Evolutionary conservation across 2,797 vertebrate genomes (phyloP), one percentile per base, ranked within the genome.

Genomic region (Oreonectes daqikongensis): DNA sequence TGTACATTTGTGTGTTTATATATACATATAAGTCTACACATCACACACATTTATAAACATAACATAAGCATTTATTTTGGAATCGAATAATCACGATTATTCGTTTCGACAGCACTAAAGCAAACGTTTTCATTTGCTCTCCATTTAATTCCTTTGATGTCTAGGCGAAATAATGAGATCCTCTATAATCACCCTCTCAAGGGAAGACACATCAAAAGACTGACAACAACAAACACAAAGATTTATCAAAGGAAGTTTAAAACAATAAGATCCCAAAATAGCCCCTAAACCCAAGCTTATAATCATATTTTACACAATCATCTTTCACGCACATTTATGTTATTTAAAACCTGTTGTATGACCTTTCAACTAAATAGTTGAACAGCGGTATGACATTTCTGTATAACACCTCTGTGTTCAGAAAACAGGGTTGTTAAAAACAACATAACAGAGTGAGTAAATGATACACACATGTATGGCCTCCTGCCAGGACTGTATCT

Each of bases 121-220:
- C n/a, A n/a, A n/a, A n/a, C n/a, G n/a, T n/a, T n/a, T n/a, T n/a
- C n/a, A n/a, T n/a, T n/a, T n/a, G n/a, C n/a, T n/a, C n/a, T n/a
- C n/a, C n/a, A n/a, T n/a, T n/a, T n/a, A n/a, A n/a, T n/a, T n/a
- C n/a, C n/a, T n/a, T n/a, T n/a, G n/a, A n/a, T n/a, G n/a, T n/a
- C n/a, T n/a, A n/a, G n/a, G n/a, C n/a, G n/a, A n/a, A n/a, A n/a
- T n/a, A n/a, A n/a, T n/a, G n/a, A n/a, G n/a, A n/a, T n/a, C n/a
- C n/a, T n/a, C n/a, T n/a, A n/a, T n/a, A n/a, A n/a, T n/a, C n/a
- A n/a, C n/a, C n/a, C n/a, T n/a, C n/a, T n/a, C n/a, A n/a, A 24
- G 42, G 32, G 18, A 69, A 69, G 75, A 71, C 73, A 82, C 14
- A 35, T 57, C 65, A 55, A 70, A 69, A 42, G 30, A 44, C 32